These are phyloP conservation scores for Melanerpes formicivorus DNA, from an alignment of 2,113 vertebrate species.

Conservation along the genomic window DNA sequence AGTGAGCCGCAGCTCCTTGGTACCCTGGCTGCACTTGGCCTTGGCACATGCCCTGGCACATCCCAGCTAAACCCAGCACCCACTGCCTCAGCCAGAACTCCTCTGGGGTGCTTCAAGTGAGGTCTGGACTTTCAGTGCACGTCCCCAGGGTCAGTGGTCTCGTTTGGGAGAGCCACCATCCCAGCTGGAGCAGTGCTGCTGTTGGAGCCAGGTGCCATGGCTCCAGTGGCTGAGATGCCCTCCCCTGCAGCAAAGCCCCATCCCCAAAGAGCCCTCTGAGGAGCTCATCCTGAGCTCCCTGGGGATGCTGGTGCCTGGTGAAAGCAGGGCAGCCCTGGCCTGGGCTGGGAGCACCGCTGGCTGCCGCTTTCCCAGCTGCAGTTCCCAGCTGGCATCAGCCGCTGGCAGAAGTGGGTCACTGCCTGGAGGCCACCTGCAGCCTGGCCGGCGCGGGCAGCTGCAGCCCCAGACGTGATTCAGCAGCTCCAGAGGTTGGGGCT, in stretches of 20 bases:
- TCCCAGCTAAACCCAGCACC: background rate
- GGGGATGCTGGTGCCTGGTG: accelerated
- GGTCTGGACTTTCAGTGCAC: accelerated
- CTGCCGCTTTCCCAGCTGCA: background rate
- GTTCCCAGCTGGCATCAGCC: slow-evolving; percentile 29
- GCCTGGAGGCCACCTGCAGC: slow-evolving; percentile 39
- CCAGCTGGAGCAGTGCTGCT: background rate
- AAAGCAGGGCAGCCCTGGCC: background rate
- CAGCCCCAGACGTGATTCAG: slow-evolving; percentile 40
- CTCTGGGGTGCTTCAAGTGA: background rate
- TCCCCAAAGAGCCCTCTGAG: background rate
- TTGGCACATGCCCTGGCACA: accelerated
- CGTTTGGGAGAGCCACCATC: background rate
- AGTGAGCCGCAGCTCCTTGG: background rate
- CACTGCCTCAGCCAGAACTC: background rate
- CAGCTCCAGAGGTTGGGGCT: slow-evolving; percentile 20
- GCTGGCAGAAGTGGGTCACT: slow-evolving; percentile 63
- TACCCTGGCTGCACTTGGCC: background rate
- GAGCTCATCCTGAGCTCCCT: background rate
- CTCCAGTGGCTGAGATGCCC: background rate
- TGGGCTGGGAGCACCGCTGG: background rate
- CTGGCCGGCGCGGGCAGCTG: background rate
- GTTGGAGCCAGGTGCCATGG: accelerated
- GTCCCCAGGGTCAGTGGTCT: background rate
- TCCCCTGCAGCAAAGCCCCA: background rate